Evolutionary conservation across 2,888 invertebrate genomes (phyloP).

Genomic region (Drosophila subsilvestris): DNA sequence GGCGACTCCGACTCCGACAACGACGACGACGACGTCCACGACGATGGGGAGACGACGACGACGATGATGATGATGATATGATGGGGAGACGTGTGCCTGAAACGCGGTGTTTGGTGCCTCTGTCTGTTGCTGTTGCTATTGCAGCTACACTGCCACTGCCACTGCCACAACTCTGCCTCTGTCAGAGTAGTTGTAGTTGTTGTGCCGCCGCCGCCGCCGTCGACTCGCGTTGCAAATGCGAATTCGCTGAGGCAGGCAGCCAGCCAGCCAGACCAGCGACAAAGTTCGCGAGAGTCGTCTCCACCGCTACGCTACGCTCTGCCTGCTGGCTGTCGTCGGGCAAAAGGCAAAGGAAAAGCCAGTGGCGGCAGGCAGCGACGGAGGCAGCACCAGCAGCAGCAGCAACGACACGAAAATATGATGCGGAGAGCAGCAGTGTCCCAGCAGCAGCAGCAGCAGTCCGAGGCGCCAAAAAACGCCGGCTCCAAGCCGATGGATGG

Average conservation of each 20-base stretch:
- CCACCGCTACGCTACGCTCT: constrained; percentile 58
- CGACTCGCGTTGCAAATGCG: constrained; percentile 60
- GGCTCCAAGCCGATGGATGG: constrained; percentile 54
- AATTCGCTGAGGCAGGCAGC: constrained; percentile 69
- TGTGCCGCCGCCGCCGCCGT: background rate
- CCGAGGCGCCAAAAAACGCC: constrained; percentile 57
- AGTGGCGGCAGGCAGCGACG: constrained; percentile 37
- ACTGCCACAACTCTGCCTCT: background rate
- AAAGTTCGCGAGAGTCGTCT: constrained; percentile 48
- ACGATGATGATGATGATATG: background rate
- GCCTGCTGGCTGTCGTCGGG: constrained; percentile 8
- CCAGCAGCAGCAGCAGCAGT: constrained; percentile 46
- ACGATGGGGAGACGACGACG: background rate
- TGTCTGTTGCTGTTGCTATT: constrained; percentile 24
- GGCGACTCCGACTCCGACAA: background rate
- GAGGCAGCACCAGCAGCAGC: constrained; percentile 15
- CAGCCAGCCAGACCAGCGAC: constrained; percentile 12
- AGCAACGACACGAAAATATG: constrained; percentile 35
- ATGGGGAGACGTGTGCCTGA: background rate
- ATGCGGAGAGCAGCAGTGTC: constrained; percentile 51
- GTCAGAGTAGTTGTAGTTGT: constrained; percentile 1
- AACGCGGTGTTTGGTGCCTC: background rate
- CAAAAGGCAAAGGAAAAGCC: constrained; percentile 59
- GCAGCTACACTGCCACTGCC: constrained; percentile 4
- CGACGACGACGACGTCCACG: background rate